Percentiles rank a stretch among this genome's conserved stretches.
phyloP scores from a whole-genome alignment of 2,113 vertebrate species.

The Mormyrus lacerda region DNA sequence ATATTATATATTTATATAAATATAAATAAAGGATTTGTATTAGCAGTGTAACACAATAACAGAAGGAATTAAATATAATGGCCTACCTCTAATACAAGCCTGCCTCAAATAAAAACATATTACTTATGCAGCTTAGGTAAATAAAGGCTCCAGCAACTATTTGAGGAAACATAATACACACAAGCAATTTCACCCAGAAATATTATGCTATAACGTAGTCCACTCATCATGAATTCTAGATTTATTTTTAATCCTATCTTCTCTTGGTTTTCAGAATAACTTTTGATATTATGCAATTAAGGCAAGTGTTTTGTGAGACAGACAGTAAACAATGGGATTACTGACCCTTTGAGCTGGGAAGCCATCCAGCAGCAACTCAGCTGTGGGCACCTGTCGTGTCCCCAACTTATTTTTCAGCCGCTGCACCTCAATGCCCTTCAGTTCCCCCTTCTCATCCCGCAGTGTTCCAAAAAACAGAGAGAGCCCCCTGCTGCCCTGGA shows the following conservation, averaged over 20 bases:
- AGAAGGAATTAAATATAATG: not conserved
- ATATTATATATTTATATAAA: too few relatives aligned
- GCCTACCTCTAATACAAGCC: not conserved
- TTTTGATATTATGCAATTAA: not conserved
- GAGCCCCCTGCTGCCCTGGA: constrained; percentile 65
- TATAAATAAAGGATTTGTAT: not conserved
- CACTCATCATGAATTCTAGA: not conserved
- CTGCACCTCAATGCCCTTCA: constrained; percentile 70
- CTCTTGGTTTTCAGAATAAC: not conserved
- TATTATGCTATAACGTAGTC: not conserved
- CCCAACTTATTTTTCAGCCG: constrained; percentile 80
- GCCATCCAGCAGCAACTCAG: constrained; percentile 73
- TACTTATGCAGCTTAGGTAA: not conserved
- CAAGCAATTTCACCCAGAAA: not conserved
- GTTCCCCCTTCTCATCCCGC: constrained; percentile 54
- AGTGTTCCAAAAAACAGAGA: constrained; percentile 75
- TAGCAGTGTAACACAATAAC: not conserved
- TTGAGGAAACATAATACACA: not conserved
- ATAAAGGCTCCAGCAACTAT: not conserved
- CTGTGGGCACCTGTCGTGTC: constrained; percentile 75
- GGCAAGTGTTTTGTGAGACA: not conserved
- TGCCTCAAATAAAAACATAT: not conserved
- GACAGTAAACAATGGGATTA: not conserved
- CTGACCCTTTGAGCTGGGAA: constrained; percentile 62
- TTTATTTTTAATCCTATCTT: not conserved